Evolutionary conservation across 2,797 vertebrate species (phyloP).

Genomic region (Galagoides demidoff): DNA sequence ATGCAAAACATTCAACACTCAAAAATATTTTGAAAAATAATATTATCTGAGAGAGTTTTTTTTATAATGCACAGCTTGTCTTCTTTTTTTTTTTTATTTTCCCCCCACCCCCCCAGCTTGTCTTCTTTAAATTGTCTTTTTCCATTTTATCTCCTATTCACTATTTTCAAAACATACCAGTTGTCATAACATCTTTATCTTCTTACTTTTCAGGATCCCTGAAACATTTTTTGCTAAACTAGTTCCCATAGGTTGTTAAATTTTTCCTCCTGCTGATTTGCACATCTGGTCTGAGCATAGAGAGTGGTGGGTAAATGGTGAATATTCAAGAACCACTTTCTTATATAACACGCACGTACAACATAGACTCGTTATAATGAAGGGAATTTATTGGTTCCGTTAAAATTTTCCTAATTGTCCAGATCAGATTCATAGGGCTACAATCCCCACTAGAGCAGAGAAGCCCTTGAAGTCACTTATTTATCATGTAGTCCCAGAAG

Average conservation of each 20-base stretch:
- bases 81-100: too few species aligned
- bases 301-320: neutral
- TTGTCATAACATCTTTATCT: neutral
- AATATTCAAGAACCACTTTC: neutral
- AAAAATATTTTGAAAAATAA: constrained; percentile 25
- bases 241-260: neutral
- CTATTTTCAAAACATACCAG: neutral
- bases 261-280: neutral
- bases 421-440: neutral
- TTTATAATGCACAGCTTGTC: neutral
- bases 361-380: neutral
- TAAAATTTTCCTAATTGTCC: neutral
- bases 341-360: neutral
- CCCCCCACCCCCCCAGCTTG: too few species aligned
- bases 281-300: neutral
- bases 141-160: neutral
- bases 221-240: neutral
- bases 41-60: neutral
- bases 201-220: neutral
- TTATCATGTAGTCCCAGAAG: neutral
- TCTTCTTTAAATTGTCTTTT: neutral
- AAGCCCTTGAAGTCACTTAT: neutral
- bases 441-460: neutral
- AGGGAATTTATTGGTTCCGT: neutral
- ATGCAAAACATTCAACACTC: neutral